Evolutionary conservation across 2,888 invertebrate genomes (phyloP).

Genomic region (Carterocephalus palaemon): DNA sequence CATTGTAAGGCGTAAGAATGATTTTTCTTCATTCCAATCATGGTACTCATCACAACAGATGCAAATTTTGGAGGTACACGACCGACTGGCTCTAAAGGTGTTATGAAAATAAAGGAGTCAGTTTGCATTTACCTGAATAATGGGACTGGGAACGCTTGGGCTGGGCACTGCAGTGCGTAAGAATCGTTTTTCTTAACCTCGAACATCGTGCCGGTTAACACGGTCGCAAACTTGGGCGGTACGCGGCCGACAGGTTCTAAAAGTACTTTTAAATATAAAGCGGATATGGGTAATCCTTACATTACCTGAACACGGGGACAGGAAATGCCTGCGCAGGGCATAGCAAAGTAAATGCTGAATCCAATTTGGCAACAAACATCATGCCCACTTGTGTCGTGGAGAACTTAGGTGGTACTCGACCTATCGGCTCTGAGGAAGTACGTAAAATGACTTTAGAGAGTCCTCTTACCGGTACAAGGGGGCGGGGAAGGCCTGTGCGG

Average conservation of each 20-base stretch:
- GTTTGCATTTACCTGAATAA: constrained; percentile 71
- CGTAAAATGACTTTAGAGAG: constrained; percentile 51
- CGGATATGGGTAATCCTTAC: constrained; percentile 36
- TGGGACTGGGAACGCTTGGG: constrained; percentile 82
- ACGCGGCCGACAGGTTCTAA: constrained; percentile 50
- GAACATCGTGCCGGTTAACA: constrained; percentile 76
- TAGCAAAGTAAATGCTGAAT: constrained; percentile 76
- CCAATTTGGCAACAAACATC: constrained; percentile 78
- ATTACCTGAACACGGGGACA: constrained; percentile 73
- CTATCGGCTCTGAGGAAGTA: constrained; percentile 66
- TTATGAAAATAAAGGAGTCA: constrained; percentile 33
- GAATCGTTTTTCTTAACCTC: constrained; percentile 68
- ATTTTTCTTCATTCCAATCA: constrained; percentile 73
- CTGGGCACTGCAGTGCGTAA: constrained; percentile 80
- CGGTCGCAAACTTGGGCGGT: constrained; percentile 79
- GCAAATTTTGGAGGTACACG: constrained; percentile 84
- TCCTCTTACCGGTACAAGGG: constrained; percentile 84
- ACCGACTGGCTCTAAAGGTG: constrained; percentile 81
- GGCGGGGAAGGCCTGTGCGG: constrained; percentile 85
- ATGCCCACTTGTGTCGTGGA: constrained; percentile 70
- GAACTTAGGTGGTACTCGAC: constrained; percentile 66
- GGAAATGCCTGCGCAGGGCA: constrained; percentile 85
- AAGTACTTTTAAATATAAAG: constrained; percentile 36
- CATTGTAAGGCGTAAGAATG: constrained; percentile 79
- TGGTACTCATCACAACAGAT: constrained; percentile 80